These are phyloP conservation scores for Xiphophorus couchianus DNA, from an alignment of 2,113 vertebrate species.

Conservation along the genomic window DNA sequence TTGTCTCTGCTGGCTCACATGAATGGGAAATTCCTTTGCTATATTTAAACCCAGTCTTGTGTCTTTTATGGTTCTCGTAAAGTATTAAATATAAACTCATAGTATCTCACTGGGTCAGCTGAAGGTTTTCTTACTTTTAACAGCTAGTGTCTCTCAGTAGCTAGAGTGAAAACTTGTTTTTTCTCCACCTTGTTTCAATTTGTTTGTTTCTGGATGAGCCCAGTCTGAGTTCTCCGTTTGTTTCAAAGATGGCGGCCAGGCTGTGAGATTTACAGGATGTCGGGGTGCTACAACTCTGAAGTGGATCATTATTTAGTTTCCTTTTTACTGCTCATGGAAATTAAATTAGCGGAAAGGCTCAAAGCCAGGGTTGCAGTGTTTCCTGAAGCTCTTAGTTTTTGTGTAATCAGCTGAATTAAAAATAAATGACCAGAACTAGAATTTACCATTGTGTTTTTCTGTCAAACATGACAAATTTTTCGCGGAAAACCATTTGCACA, in stretches of 20 bases:
- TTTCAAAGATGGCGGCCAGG: conserved; percentile 34
- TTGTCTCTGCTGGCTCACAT: not conserved
- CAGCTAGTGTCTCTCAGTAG: not conserved
- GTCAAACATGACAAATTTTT: too few relatives aligned
- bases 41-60: conserved; percentile 4
- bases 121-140: not conserved
- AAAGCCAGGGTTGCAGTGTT: conserved; percentile 22
- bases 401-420: not conserved
- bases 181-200: not conserved
- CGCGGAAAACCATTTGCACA: too few relatives aligned
- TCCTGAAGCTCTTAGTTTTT: not conserved
- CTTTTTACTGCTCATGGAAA: conserved; percentile 33
- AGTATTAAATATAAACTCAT: not conserved
- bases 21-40: conserved; percentile 26
- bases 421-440: conserved; percentile 7
- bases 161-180: not conserved
- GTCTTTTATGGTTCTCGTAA: conserved; percentile 9
- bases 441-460: too few relatives aligned
- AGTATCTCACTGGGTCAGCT: not conserved
- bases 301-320: conserved; percentile 44
- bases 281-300: conserved; percentile 46
- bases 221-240: conserved; percentile 5
- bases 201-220: not conserved
- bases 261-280: conserved; percentile 26
- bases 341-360: conserved; percentile 33